Evolutionary conservation across 2,113 vertebrate species (phyloP).

Genomic region (Vulpes vulpes): DNA sequence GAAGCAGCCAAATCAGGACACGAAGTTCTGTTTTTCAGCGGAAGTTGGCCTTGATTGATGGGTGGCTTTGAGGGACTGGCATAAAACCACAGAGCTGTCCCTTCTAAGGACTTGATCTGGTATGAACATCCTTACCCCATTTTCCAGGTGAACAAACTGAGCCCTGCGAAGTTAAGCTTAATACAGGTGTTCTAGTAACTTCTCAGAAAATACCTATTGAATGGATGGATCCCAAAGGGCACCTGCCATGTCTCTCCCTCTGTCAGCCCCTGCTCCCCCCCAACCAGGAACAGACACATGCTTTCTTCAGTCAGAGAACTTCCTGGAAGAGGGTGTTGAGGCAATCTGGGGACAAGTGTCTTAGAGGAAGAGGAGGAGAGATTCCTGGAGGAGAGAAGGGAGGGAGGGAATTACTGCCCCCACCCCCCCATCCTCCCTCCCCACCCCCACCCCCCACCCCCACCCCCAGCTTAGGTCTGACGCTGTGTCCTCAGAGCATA

Average conservation of each 20-base stretch:
- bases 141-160: conserved; percentile 17
- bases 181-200: not conserved
- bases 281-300: not conserved
- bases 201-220: conserved; percentile 44
- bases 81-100: not conserved
- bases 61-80: not conserved
- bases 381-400: not conserved
- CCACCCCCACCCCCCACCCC: rapidly evolving
- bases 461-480: not conserved
- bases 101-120: not conserved
- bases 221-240: not conserved
- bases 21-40: not conserved
- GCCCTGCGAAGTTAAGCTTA: not conserved
- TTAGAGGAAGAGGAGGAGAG: not conserved
- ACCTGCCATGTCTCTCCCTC: not conserved
- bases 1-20: not conserved
- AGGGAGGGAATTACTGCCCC: not conserved
- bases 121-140: not conserved
- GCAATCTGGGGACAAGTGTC: not conserved
- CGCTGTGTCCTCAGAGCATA: not conserved
- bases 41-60: not conserved
- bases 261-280: not conserved
- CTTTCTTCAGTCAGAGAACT: not conserved
- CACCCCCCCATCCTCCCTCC: too few relatives aligned
- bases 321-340: not conserved